Evolutionary conservation across 1,140 invertebrate genomes (phyloP), one percentile per base, ranked within the genome.

Genomic region (Tetraneura akinire): DNA sequence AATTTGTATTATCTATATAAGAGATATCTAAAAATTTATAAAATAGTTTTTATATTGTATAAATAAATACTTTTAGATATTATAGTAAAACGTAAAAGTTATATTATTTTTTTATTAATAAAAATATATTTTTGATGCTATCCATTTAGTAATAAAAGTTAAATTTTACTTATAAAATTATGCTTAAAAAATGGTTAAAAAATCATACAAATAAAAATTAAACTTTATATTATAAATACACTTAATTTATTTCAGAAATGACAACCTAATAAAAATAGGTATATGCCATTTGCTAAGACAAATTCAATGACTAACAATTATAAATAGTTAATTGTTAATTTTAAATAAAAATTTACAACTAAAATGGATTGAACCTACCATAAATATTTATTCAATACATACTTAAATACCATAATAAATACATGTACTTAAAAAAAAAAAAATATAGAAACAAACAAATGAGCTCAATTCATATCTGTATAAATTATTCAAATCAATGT

Each of bases 391-490:
- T 26, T 18, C 57, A 51, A 71, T 71, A 71, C 51, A 71, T 71
- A 71, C 51, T 71, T 16, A 71, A 76, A 57, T 76, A 76, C 71
- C 71, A 76, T 29, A 74, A 74, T 76, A 74, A 74, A 57, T 74
- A 57, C 55, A 55, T 57, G 71, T 55, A 76, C 57, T 80, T 70
- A 51, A 42, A 70, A 64, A 70, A 4, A 8, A 45, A 66, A 9
- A 16, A 57, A 21, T 71, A n/a, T 71, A 11, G 55, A 18, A 32
- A 68, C 49, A 68, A 51, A 70, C 37, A 62, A 55, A 55, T 49
- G 32, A 51, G 18, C 62, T 71, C 49, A 70, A 45, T 23, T n/a
- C 29, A 23, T 26, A 18, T 53, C 51, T 70, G 47, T 80, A 80
- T 71, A n/a, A 11, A 66, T 70, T 55, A 66, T 51, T 80, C n/a